Base-by-base conservation (phyloP, 2,888 invertebrate genomes). In the Dastarcus helophoroides region DNA sequence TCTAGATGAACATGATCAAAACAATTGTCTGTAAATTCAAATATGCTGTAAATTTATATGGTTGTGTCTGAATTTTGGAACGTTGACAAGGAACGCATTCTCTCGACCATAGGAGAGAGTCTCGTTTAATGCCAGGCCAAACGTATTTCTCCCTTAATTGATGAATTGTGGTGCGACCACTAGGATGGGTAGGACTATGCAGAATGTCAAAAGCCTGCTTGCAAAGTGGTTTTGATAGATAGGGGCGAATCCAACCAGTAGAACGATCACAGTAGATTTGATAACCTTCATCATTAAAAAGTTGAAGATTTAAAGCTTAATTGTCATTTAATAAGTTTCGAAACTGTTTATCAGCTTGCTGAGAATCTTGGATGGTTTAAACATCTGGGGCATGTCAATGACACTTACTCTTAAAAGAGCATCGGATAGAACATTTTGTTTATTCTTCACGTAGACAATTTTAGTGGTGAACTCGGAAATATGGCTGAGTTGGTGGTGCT, bases 1-100 rank as follows among this genome's bases (percentile, higher is more conserved):
- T 65, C 60, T 2, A 64, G 44, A 40, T 64, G 60, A 3, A 63
- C 43, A 33, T 60, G 58, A 3, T 44, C 35, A 39, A 64, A 61
- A 12, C 58, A 40, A 25, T 29, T 10, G 39, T 37, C 2, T 50
- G 44, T 3, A 31, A 23, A 3, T 29, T n/a, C 26, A 51, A 44
- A 6, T 31, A 15, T 12, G 26, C 26, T 2, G 41, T 26, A 4
- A 39, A 37, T 2, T 42, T 23, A 23, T 30, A 32, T 3, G 37
- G 40, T 33, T 54, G 56, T 3, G 53, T 36, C 2, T 39, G 34
- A 0, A 58, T 36, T 35, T 59, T 60, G 1, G 42, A 23, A n/a
- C 34, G 31, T 31, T 58, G 59, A 31, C 58, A 58, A 1, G 22
- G 19, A 3, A 6, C 8, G 19, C 7, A 19, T 19, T 19, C 19